phyloP scores from a whole-genome alignment of 1,140 invertebrate genomes.

The Orius insidiosus region DNA sequence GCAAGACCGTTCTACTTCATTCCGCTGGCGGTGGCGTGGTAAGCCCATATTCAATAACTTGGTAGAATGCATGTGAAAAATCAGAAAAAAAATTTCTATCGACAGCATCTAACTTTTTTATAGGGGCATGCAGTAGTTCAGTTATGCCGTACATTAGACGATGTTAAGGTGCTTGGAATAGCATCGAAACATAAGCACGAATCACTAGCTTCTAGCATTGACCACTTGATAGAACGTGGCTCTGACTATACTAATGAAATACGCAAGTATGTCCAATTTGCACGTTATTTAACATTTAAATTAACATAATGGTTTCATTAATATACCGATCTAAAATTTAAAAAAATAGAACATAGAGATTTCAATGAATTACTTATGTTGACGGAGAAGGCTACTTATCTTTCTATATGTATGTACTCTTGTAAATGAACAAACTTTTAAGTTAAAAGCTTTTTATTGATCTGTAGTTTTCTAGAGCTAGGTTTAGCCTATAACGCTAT shows the following conservation, averaged over 20 bases:
- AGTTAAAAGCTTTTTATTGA: too few species aligned
- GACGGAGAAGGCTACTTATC: too few species aligned
- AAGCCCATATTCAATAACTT: conserved; percentile 30
- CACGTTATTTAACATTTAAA: too few species aligned
- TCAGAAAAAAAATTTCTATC: background rate
- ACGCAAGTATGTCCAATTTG: conserved; percentile 46
- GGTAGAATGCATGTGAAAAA: background rate
- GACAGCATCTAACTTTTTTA: conserved; percentile 19
- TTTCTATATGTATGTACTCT: too few species aligned
- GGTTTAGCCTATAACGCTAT: too few species aligned
- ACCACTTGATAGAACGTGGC: conserved; percentile 56
- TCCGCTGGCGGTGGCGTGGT: conserved; percentile 78
- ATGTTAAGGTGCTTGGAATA: conserved; percentile 68
- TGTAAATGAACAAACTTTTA: too few species aligned
- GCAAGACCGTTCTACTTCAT: conserved; percentile 66
- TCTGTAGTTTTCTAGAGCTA: too few species aligned
- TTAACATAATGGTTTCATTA: too few species aligned
- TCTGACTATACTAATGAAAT: conserved; percentile 68
- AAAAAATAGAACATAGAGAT: too few species aligned
- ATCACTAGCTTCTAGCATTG: conserved; percentile 42
- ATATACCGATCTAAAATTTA: too few species aligned
- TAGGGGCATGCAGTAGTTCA: conserved; percentile 72
- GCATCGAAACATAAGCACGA: conserved; percentile 75
- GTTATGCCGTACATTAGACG: conserved; percentile 58
- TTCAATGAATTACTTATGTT: too few species aligned